Evolutionary conservation across 23 tunicate genomes (phyloP).

Genomic region (Ascidia mentula): DNA sequence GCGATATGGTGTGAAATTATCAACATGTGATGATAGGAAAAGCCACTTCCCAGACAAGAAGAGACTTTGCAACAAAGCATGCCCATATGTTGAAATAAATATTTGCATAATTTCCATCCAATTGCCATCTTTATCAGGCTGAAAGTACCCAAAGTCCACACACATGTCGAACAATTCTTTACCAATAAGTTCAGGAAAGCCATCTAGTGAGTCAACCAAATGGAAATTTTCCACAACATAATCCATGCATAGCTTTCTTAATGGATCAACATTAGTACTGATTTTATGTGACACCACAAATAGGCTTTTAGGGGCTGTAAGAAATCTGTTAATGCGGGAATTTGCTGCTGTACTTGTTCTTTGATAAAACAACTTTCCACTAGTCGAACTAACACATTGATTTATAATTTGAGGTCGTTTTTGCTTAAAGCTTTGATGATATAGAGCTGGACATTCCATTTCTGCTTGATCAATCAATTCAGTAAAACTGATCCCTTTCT

Average conservation of each 20-base stretch:
- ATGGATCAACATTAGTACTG: no score
- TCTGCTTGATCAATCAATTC: no score
- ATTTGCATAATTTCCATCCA: conserved; percentile 9
- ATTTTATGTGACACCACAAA: no score
- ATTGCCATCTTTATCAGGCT: neutral
- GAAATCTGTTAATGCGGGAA: no score
- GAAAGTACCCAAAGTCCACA: conserved; percentile 5
- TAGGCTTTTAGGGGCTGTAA: no score
- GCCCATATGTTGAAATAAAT: conserved; percentile 6
- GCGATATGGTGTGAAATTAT: neutral
- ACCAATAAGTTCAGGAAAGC: conserved; percentile 22
- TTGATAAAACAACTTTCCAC: no score
- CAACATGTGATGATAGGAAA: conserved; percentile 8
- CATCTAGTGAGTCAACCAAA: conserved; percentile 12
- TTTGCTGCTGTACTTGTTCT: no score
- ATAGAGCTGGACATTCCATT: no score
- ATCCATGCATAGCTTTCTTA: neutral
- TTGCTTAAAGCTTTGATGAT: no score
- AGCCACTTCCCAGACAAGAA: neutral
- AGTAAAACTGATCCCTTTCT: no score
- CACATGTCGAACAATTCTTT: conserved; percentile 20
- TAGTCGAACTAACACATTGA: no score
- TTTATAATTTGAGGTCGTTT: no score
- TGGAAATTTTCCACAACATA: conserved; percentile 17
- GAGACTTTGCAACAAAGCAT: conserved; percentile 1